These are phyloP conservation scores for Melinaea marsaeus DNA, from an alignment of 2,888 invertebrate species.

Conservation along the genomic window DNA sequence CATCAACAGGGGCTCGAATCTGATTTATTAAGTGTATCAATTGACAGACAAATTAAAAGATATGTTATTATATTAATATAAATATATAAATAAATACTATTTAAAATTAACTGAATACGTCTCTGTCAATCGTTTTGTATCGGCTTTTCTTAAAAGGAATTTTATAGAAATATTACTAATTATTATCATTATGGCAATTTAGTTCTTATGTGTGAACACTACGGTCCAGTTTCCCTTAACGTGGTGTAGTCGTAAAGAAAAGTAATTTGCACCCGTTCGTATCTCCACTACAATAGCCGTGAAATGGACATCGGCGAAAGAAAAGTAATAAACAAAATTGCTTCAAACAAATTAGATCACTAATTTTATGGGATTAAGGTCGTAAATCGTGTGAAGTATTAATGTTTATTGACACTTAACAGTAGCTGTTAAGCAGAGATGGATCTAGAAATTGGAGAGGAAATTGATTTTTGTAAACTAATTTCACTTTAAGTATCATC, in stretches of 20 bases:
- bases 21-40: no score
- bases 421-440: constrained; percentile 51
- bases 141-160: no score
- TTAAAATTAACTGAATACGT: no score
- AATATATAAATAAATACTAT: no score
- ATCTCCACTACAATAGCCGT: constrained; percentile 61
- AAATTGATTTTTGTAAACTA: constrained; percentile 32
- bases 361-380: constrained; percentile 69
- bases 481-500: no score
- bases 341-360: constrained; percentile 69
- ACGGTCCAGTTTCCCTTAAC: neutral
- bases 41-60: no score
- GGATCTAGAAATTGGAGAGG: constrained; percentile 32
- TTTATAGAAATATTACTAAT: no score
- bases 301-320: constrained; percentile 64
- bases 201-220: neutral
- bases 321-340: constrained; percentile 64
- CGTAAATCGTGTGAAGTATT: constrained; percentile 65
- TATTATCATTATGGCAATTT: neutral
- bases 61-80: no score
- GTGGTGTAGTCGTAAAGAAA: constrained; percentile 58
- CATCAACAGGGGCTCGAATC: no score
- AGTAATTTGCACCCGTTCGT: constrained; percentile 66
- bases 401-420: constrained; percentile 58
- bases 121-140: no score